Base-by-base conservation (phyloP, 1,140 invertebrate species). In the Bombus superbus region DNA sequence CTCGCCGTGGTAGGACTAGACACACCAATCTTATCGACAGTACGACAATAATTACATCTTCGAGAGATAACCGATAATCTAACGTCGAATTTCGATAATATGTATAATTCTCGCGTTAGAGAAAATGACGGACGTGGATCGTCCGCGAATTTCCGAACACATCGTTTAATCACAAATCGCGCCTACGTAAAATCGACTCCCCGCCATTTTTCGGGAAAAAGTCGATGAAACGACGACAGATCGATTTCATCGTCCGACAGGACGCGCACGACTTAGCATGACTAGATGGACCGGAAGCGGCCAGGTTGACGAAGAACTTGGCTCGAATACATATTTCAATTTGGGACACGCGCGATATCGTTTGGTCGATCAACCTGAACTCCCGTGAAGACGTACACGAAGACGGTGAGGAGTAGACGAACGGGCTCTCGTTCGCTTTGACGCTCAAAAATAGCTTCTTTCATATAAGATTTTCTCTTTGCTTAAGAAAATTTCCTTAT, bases 11-110 rank as follows among this genome's bases (percentile, higher is more conserved):
- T 83, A n/a, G 89, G 93, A 94, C 93, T 94, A 94, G 93, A 94
- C 92, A 94, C 92, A 94, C 90, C 91, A 92, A 94, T 94, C 91
- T 91, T 91, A 91, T 92, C 88, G 92, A 93, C 87, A 90, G 68
- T 91, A 92, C 86, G 68, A 92, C 90, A 73, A 92, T 92, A 92
- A 92, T 94, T 93, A 91, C 85, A 92, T 75, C 84, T 84, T 89
- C 91, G 71, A 84, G 18, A 68, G 18, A 35, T 13, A 75, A 22
- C 35, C 38, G 38, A 64, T 62, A 32, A 35, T 10, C 32, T 15
- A 68, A 57, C 76, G 72, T 81, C 86, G 82, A 87, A 47, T 80
- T 53, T 53, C 57, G 69, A 62, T 28, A 62, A 62, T 62, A 62
- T 28, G 28, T n/a, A 28, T 28, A 62, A 62, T n/a, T 59, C 69